phyloP scores from a whole-genome alignment of 2,797 vertebrate genomes.

The Bucorvus abyssinicus region DNA sequence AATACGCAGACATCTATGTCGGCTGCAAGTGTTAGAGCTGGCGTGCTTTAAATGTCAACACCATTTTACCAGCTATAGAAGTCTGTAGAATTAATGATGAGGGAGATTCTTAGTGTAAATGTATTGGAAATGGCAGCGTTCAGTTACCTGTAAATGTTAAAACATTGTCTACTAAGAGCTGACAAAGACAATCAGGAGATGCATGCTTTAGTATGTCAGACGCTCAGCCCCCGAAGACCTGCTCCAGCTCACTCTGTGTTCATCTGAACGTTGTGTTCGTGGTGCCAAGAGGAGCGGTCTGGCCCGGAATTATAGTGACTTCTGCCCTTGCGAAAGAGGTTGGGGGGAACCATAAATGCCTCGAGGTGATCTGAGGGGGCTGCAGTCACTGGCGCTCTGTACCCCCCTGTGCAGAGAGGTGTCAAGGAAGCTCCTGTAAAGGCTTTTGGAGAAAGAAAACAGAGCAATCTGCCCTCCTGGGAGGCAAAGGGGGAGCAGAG shows the following conservation, averaged over 20 bases:
- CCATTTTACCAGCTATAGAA: conserved; percentile 32
- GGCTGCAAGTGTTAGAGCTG: conserved; percentile 11
- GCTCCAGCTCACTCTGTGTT: background rate
- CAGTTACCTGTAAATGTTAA: conserved; percentile 70
- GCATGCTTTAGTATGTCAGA: conserved; percentile 49
- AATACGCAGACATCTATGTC: background rate
- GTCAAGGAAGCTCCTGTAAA: background rate
- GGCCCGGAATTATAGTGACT: background rate
- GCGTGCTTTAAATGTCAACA: conserved; percentile 49
- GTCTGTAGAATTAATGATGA: conserved; percentile 49
- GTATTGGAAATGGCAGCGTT: conserved; percentile 58
- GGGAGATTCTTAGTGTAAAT: conserved; percentile 21
- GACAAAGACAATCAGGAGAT: conserved; percentile 65
- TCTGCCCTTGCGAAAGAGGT: background rate
- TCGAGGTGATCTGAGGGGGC: background rate
- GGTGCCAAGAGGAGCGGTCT: background rate
- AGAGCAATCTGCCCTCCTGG: background rate
- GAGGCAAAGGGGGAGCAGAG: background rate
- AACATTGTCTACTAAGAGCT: conserved; percentile 55
- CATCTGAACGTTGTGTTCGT: background rate
- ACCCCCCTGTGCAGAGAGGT: background rate
- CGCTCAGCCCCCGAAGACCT: conserved; percentile 22
- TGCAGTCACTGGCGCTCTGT: background rate
- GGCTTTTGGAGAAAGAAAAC: background rate
- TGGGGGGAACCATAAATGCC: background rate